phyloP scores from a whole-genome alignment of 2,888 invertebrate genomes.

The Tipula helvola region DNA sequence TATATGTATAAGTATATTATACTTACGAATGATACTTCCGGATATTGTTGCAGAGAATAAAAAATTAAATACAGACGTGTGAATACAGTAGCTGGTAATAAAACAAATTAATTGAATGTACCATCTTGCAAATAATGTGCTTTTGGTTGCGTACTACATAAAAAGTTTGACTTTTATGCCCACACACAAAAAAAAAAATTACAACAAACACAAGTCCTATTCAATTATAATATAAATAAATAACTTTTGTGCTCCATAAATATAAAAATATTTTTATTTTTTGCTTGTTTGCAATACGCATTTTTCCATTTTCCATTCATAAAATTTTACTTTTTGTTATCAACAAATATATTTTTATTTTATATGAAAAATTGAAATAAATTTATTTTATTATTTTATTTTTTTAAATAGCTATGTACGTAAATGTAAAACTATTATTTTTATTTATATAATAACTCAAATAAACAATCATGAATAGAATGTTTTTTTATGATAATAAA shows the following conservation, averaged over 20 bases:
- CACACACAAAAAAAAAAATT: no score
- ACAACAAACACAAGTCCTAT: neutral
- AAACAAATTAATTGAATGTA: no score
- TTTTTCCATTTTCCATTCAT: neutral
- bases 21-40: no score
- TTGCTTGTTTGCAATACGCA: neutral
- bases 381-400: neutral
- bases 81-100: no score
- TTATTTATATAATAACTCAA: neutral
- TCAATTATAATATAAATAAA: neutral
- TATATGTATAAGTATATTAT: no score
- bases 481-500: neutral
- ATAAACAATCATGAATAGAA: neutral
- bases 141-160: neutral
- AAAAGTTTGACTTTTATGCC: neutral
- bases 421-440: neutral
- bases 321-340: neutral
- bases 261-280: neutral
- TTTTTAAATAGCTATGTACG: neutral
- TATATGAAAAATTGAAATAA: neutral
- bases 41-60: no score
- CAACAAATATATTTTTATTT: neutral
- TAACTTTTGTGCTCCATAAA: neutral
- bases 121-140: no score
- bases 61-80: no score